Conservation (phyloP, 2,888 invertebrate genomes). For the Acrobasis consociella region DNA sequence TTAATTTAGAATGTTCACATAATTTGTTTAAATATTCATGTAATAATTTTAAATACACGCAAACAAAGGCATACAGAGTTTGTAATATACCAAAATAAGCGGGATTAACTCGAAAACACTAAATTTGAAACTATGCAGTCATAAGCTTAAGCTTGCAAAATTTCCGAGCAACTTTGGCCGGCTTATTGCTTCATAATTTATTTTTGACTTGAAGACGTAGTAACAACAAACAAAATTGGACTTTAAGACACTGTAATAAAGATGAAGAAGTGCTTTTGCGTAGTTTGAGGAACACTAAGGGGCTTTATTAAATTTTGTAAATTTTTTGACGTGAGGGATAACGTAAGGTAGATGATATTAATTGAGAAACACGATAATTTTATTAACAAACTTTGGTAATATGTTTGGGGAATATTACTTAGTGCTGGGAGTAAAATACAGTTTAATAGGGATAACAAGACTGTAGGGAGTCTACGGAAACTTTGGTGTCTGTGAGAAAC, state of each 20-base stretch:
- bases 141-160: constrained; percentile 30
- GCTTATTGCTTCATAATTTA: constrained; percentile 34
- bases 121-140: constrained; percentile 29
- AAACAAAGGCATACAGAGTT: neutral
- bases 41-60: neutral
- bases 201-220: constrained; percentile 31
- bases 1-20: no score
- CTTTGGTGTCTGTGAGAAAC: no score
- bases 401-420: constrained; percentile 4
- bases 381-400: constrained; percentile 18
- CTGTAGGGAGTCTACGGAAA: neutral
- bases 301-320: constrained; percentile 34
- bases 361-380: constrained; percentile 15
- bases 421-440: neutral
- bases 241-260: constrained; percentile 15
- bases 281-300: constrained; percentile 24
- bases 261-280: neutral
- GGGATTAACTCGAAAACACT: constrained; percentile 21
- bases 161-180: constrained; percentile 31
- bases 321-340: constrained; percentile 28
- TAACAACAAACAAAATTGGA: constrained; percentile 11
- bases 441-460: neutral
- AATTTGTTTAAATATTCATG: no score
- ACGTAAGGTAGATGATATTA: constrained; percentile 18
- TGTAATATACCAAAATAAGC: constrained; percentile 3